Percentiles rank a stretch among this genome's conserved stretches.
These are phyloP conservation scores for Monopis laevigella DNA, from an alignment of 2,888 invertebrate species.

Conservation along the genomic window DNA sequence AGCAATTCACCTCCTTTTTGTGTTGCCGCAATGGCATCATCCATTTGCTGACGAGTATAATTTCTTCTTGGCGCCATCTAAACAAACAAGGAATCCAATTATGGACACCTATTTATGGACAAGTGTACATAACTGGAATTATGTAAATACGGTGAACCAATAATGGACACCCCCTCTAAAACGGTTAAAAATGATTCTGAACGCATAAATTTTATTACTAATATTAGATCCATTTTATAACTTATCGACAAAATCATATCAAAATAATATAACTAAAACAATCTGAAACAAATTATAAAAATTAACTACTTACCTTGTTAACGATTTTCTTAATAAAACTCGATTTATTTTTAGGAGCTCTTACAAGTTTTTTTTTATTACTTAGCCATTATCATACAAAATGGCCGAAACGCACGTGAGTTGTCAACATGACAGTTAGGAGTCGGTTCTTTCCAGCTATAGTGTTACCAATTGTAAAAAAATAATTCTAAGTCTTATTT, in stretches of 20 bases:
- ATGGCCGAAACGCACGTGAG: neutral
- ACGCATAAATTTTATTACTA: neutral
- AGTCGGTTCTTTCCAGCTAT: neutral
- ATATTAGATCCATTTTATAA: neutral
- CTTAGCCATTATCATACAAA: neutral
- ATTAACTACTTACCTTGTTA: neutral
- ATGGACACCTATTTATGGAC: slow-evolving; percentile 15
- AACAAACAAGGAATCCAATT: slow-evolving; percentile 13
- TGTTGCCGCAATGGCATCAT: slow-evolving; percentile 6
- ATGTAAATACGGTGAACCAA: neutral
- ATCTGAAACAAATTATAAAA: neutral
- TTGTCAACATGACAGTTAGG: neutral
- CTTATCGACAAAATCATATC: neutral
- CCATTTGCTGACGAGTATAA: slow-evolving; percentile 12
- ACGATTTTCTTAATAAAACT: neutral
- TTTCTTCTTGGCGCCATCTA: slow-evolving; percentile 12
- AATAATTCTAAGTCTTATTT: neutral
- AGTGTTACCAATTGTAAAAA: neutral
- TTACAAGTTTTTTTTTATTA: slow-evolving; percentile 19
- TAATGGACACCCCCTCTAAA: neutral
- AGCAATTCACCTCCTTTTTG: neutral
- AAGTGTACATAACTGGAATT: neutral
- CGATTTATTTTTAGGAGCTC: neutral
- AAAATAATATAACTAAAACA: neutral
- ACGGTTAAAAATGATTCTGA: neutral